These are phyloP conservation scores for Trematomus loennbergii DNA, from an alignment of 2,113 vertebrate species.

Conservation along the genomic window DNA sequence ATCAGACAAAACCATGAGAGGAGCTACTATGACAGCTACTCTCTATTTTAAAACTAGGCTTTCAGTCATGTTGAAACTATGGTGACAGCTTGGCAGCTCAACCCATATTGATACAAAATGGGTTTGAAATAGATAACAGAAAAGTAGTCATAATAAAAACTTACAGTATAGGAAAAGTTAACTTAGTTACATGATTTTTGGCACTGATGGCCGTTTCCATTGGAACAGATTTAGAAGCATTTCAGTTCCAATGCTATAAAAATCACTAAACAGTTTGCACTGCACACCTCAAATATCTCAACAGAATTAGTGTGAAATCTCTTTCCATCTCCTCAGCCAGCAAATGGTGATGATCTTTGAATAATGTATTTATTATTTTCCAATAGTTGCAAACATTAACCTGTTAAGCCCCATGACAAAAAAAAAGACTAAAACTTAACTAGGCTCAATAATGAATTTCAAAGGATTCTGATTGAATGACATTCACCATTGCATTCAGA, in stretches of 20 bases:
- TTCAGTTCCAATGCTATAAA: not conserved
- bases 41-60: constrained; percentile 14
- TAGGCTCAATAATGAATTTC: not conserved
- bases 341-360: not conserved
- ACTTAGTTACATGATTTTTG: not conserved
- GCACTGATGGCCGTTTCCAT: not conserved
- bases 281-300: not conserved
- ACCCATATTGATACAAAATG: not conserved
- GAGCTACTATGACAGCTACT: not conserved
- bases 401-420: no score
- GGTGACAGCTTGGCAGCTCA: not conserved
- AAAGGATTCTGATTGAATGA: not conserved
- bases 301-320: not conserved
- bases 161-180: not conserved
- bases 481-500: not conserved
- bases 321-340: not conserved
- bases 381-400: not conserved
- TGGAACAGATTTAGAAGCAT: not conserved
- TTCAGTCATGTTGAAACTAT: not conserved
- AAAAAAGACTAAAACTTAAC: not conserved
- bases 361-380: not conserved
- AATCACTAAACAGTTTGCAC: not conserved
- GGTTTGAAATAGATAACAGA: not conserved
- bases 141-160: not conserved
- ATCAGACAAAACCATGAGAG: constrained; percentile 8